Evolutionary conservation across 2,113 vertebrate genomes (phyloP), one percentile per base, ranked within the genome.

Genomic region (Pavo muticus): DNA sequence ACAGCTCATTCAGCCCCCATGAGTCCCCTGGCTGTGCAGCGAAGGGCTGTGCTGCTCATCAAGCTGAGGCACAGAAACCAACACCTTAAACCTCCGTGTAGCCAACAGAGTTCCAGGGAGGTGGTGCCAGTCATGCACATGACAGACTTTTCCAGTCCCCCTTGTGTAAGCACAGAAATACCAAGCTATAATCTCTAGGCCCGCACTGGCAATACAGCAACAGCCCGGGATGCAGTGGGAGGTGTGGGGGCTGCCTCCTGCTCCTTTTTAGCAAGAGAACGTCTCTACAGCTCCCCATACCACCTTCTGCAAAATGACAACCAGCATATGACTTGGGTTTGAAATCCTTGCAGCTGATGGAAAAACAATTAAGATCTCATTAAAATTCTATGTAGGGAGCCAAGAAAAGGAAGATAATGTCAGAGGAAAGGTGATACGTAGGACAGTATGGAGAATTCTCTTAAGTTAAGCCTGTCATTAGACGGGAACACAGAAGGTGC

Each of bases 291-390:
- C 85, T 97, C 89, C 90, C 79, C 74, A 68, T 95, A 86, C 75
- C 91, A 92, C 87, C 87, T 97, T 90, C 91, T 94, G 85, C 84
- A 86, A 80, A 95, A 95, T 91, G 95, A 95, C 96, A 97, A 97
- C 90, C 87, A 95, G 70, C 95, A 94, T 94, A 97, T 88, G 93
- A 95, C 87, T 95, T 93, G 65, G 85, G 76, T 71, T 91, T 95
- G 82, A 94, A 95, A 96, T 94, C 82, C 60, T 72, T 94, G 90
- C 85, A 91, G 94, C 82, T 95, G 96, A 95, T 93, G 91, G 90
- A 94, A 96, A 95, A 95, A 96, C 91, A 95, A 95, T 95, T 94
- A 96, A 93, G 85, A 81, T 86, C 79, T 95, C 90, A 90, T 97
- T 95, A 94, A 96, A 94, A 96, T 95, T 94, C 94, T 90, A 11